Evolutionary conservation across 2,113 vertebrate species (phyloP).

Genomic region (Notarius lentiginosus): DNA sequence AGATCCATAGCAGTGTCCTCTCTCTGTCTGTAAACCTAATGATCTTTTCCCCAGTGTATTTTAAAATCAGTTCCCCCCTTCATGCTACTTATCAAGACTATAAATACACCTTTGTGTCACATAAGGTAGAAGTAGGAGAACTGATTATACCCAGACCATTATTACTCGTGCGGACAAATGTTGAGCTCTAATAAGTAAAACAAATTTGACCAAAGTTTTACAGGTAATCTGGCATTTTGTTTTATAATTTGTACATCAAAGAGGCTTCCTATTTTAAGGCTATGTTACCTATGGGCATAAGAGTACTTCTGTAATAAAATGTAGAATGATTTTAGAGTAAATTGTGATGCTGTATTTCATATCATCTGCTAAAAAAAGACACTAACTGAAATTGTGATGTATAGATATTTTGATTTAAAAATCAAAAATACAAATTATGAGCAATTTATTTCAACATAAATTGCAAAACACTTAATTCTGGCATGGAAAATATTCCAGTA

Average conservation of each 20-base stretch:
- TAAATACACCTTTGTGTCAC: conserved; percentile 33
- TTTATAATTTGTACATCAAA: background rate
- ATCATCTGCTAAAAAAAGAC: background rate
- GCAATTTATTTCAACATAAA: background rate
- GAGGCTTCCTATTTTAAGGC: background rate
- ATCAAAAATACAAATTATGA: background rate
- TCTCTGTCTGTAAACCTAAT: conserved; percentile 5
- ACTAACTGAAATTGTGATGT: background rate
- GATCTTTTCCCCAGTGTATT: background rate
- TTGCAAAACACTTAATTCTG: background rate
- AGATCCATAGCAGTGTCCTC: conserved; percentile 13
- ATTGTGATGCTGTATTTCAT: background rate
- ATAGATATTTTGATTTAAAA: background rate
- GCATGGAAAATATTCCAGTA: background rate
- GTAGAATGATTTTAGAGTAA: background rate
- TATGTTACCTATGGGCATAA: background rate
- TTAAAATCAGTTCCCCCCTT: conserved; percentile 7
- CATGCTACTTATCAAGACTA: conserved; percentile 30
- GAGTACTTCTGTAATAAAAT: background rate
- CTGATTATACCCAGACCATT: background rate
- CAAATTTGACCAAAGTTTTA: background rate
- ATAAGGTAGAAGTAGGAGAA: background rate
- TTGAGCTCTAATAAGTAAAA: background rate
- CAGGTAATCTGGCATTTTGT: background rate
- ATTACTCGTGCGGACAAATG: background rate